phyloP scores from a whole-genome alignment of 2,797 vertebrate species.

The Notoglanidium macrostoma region DNA sequence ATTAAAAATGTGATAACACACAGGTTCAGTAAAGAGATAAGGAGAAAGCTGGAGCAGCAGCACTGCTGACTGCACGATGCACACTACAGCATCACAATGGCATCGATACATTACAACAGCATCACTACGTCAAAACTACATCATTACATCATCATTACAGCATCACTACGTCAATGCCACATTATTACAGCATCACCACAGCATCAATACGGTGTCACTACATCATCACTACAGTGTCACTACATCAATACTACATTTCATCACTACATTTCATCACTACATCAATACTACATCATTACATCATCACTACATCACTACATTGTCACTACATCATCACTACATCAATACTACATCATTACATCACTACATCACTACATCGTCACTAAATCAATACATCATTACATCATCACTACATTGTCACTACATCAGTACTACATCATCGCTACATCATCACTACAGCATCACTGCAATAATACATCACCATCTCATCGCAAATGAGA shows the following conservation, averaged over 20 bases:
- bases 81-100: not conserved
- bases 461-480: no score
- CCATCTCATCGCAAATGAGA: no score
- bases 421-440: not conserved
- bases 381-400: not conserved
- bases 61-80: not conserved
- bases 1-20: constrained; percentile 76
- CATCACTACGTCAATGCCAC: not conserved
- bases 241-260: not conserved
- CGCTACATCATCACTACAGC: not conserved
- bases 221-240: not conserved
- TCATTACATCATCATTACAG: not conserved
- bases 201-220: no score
- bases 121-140: not conserved
- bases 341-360: not conserved
- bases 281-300: not conserved
- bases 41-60: constrained; percentile 64
- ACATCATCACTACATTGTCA: not conserved
- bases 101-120: not conserved
- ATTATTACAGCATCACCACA: not conserved
- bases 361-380: not conserved
- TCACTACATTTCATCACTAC: not conserved
- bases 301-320: not conserved
- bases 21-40: constrained; percentile 73
- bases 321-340: not conserved